These are phyloP conservation scores for Meandrusa payeni DNA, from an alignment of 2,888 invertebrate genomes.

Conservation along the genomic window DNA sequence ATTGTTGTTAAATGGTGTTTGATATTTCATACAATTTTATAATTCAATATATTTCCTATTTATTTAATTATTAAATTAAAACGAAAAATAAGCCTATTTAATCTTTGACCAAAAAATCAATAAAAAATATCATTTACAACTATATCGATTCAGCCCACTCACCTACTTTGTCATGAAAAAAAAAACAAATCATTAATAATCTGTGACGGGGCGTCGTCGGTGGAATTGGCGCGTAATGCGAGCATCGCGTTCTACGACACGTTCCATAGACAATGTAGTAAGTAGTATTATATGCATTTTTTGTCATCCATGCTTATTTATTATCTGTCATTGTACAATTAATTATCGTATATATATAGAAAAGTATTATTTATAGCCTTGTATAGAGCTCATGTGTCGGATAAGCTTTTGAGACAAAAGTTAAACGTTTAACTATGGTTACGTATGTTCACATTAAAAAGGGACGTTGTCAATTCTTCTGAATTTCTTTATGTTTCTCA, in stretches of 20 bases:
- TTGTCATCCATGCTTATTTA: conserved; percentile 41
- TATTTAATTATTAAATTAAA: background rate
- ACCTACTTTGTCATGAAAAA: conserved; percentile 19
- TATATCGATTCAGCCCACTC: background rate
- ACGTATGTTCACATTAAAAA: background rate
- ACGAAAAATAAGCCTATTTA: conserved; percentile 1
- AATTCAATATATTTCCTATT: too few relatives aligned
- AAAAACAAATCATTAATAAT: conserved; percentile 43
- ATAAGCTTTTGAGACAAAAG: conserved; percentile 1
- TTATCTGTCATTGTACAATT: conserved; percentile 30
- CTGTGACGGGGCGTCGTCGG: conserved; percentile 36
- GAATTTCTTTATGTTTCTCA: too few relatives aligned
- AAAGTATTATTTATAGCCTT: conserved; percentile 30
- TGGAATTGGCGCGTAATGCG: conserved; percentile 54
- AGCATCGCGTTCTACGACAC: conserved; percentile 56
- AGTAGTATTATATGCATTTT: conserved; percentile 36
- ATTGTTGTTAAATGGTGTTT: too few relatives aligned
- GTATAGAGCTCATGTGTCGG: conserved; percentile 23
- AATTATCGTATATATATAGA: conserved; percentile 22
- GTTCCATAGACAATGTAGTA: conserved; percentile 48
- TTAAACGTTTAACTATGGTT: background rate
- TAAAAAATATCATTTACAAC: background rate
- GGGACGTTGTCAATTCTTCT: background rate
- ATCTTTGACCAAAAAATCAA: background rate
- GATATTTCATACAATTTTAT: too few relatives aligned